Evolutionary conservation across 1,140 invertebrate species (phyloP).

Genomic region (Vollenhovia emeryi): DNA sequence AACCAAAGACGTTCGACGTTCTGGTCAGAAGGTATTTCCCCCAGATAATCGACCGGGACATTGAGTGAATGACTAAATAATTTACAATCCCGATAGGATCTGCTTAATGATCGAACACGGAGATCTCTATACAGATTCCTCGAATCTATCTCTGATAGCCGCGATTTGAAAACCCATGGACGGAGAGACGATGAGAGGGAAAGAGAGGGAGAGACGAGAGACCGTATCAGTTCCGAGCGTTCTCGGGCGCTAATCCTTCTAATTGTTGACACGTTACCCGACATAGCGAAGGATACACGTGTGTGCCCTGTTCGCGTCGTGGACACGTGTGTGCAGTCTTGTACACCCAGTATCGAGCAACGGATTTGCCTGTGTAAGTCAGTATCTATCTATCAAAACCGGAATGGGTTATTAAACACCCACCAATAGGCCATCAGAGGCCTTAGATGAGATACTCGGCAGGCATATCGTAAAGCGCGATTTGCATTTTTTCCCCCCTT

Average conservation of each 20-base stretch:
- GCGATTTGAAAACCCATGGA: slow-evolving; percentile 60
- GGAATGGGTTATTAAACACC: slow-evolving; percentile 74
- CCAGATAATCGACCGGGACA: slow-evolving; percentile 74
- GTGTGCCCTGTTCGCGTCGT: slow-evolving; percentile 35
- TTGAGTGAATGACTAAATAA: slow-evolving; percentile 78
- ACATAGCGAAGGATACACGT: slow-evolving; percentile 64
- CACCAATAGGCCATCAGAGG: slow-evolving; percentile 48
- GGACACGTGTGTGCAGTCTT: background rate
- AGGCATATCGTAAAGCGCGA: slow-evolving; percentile 33
- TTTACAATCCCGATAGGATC: slow-evolving; percentile 82
- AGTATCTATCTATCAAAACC: slow-evolving; percentile 56
- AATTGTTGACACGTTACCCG: slow-evolving; percentile 81
- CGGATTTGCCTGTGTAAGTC: background rate
- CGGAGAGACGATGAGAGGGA: slow-evolving; percentile 26
- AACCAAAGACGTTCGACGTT: slow-evolving; percentile 20
- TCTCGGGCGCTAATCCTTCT: slow-evolving; percentile 79
- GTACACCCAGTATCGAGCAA: background rate
- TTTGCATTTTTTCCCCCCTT: slow-evolving; percentile 30
- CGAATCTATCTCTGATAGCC: slow-evolving; percentile 45
- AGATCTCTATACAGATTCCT: slow-evolving; percentile 76
- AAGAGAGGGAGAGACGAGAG: slow-evolving; percentile 51
- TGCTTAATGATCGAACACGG: slow-evolving; percentile 83
- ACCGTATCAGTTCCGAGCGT: slow-evolving; percentile 77
- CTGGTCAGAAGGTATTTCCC: slow-evolving; percentile 53
- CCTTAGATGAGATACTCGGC: background rate